Percentiles rank a stretch among this genome's conserved stretches.
phyloP scores from a whole-genome alignment of 2,113 vertebrate genomes.

The Leptosomus discolor region DNA sequence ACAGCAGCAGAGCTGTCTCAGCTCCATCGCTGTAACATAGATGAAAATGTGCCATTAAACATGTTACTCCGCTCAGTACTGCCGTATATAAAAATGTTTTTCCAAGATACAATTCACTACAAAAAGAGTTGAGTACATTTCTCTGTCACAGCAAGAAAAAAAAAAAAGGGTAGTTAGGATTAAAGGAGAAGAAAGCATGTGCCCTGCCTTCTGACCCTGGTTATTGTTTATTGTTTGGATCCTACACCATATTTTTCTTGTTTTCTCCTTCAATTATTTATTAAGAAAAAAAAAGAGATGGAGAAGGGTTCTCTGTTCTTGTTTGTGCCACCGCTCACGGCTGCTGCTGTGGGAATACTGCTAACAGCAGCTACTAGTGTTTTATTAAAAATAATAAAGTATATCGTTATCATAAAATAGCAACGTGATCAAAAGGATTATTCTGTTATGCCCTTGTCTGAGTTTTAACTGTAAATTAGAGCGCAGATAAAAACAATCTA shows the following conservation, averaged over 20 bases:
- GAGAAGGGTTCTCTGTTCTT: slow-evolving; percentile 22
- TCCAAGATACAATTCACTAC: slow-evolving; percentile 15
- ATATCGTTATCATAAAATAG: slow-evolving; percentile 49
- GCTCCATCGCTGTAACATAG: background rate
- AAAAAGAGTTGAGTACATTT: slow-evolving; percentile 19
- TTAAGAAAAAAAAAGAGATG: background rate
- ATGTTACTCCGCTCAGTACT: background rate
- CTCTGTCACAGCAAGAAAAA: slow-evolving; percentile 8
- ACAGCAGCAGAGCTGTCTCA: background rate
- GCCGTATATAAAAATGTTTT: slow-evolving; percentile 34
- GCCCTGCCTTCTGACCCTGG: slow-evolving; percentile 6
- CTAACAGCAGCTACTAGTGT: slow-evolving; percentile 5
- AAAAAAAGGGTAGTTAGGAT: background rate
- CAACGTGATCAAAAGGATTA: slow-evolving; percentile 16
- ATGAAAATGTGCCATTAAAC: slow-evolving; percentile 20
- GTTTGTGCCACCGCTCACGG: slow-evolving; percentile 9
- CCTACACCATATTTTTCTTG: slow-evolving; percentile 18
- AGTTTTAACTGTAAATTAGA: slow-evolving; percentile 22
- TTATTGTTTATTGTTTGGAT: slow-evolving; percentile 41
- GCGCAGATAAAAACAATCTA: background rate
- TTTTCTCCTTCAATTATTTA: slow-evolving; percentile 63
- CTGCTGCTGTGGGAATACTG: slow-evolving; percentile 20
- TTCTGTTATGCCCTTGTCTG: background rate
- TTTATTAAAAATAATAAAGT: slow-evolving; percentile 66
- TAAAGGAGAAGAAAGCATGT: slow-evolving; percentile 20